phyloP scores from a whole-genome alignment of 2,888 invertebrate species.

The Amphipoea oculea region DNA sequence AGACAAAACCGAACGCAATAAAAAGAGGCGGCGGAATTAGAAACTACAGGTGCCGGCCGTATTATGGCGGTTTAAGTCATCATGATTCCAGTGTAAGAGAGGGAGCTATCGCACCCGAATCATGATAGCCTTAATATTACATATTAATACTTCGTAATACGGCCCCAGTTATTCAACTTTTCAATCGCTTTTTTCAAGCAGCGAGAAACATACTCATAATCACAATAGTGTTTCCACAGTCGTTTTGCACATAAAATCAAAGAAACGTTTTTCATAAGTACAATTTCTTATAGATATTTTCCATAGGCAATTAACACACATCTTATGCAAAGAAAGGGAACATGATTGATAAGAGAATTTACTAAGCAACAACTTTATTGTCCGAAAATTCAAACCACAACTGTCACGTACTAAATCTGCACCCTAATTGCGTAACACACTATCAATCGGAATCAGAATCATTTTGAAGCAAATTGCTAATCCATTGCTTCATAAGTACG shows the following conservation, averaged over 20 bases:
- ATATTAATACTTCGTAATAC: too few species aligned
- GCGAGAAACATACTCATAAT: not conserved
- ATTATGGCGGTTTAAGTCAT: not conserved
- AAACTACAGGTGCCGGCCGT: conserved; percentile 1
- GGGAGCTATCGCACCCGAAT: not conserved
- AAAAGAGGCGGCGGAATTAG: not conserved
- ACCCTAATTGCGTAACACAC: too few species aligned
- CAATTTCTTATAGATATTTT: not conserved
- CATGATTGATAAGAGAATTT: not conserved
- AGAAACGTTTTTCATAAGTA: not conserved
- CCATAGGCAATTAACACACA: not conserved
- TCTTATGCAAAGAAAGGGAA: not conserved
- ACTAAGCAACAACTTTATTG: not conserved
- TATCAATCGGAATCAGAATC: too few species aligned
- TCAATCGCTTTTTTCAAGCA: not conserved
- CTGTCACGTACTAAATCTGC: not conserved
- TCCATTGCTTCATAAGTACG: too few species aligned
- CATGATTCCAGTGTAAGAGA: not conserved
- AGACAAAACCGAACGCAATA: not conserved
- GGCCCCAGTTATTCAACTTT: not conserved
- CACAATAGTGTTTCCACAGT: conserved; percentile 10
- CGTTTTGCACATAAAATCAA: conserved; percentile 10
- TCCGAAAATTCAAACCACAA: not conserved
- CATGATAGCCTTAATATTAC: too few species aligned
- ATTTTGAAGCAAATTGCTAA: too few species aligned